phyloP scores from a whole-genome alignment of 2,797 vertebrate species.

The Scyliorhinus canicula region DNA sequence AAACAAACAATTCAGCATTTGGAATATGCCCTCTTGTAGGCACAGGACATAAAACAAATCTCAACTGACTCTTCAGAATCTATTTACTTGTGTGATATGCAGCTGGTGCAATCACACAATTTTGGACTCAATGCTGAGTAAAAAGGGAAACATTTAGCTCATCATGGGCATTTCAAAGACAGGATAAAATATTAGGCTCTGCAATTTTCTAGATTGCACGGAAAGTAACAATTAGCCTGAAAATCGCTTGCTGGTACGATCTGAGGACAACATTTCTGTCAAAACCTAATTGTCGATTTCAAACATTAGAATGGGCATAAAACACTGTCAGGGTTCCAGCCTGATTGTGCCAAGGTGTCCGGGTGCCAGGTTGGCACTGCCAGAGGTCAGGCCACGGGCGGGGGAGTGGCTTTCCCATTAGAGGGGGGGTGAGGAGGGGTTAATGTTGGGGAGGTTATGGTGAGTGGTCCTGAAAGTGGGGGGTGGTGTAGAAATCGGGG shows the following conservation, averaged over 20 bases:
- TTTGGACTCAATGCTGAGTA: background rate
- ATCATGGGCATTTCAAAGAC: background rate
- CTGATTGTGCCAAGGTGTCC: too few species aligned
- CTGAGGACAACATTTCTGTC: background rate
- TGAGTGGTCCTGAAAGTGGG: too few species aligned
- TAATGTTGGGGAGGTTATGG: too few species aligned
- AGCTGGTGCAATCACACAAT: background rate
- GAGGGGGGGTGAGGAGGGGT: too few species aligned
- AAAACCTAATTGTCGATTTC: background rate
- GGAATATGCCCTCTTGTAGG: background rate
- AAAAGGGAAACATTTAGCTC: background rate
- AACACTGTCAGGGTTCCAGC: too few species aligned
- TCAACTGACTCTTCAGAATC: background rate
- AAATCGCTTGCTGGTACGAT: background rate
- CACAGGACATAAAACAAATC: background rate
- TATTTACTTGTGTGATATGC: background rate
- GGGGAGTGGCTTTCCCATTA: too few species aligned
- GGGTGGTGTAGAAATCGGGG: too few species aligned
- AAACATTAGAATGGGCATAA: background rate
- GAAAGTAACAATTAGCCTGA: background rate
- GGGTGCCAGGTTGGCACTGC: too few species aligned
- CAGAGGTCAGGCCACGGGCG: too few species aligned
- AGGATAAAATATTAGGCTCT: background rate
- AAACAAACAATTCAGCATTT: conserved; percentile 31
- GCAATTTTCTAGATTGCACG: background rate